Evolutionary conservation across 2,797 vertebrate species (phyloP), one percentile per base, ranked within the genome.

Genomic region (Petrocephalus sullivani): DNA sequence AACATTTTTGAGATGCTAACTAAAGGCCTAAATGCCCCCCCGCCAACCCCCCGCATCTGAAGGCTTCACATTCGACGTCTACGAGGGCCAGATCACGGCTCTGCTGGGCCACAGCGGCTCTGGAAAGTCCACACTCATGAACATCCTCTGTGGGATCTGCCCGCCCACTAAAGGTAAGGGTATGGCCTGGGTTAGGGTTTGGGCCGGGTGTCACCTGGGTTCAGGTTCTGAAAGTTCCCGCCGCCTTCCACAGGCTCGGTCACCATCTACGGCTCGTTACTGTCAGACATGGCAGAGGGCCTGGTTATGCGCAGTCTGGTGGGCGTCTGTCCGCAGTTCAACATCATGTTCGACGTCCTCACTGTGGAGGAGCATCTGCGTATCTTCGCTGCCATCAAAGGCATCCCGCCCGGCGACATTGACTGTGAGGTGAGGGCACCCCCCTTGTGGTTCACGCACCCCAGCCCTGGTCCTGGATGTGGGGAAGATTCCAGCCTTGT

Each of bases 41-140:
- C 19, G 14, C 14, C 87, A 87, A 49, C 51, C 85, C 41, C 75
- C 12, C 14, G 3, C 9, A 6, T 82, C 88, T 88, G 12, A 92
- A 99, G 98, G 96, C 92, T 91, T 99, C 91, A 98, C 97, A 0
- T 99, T 99, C 61, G 98, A 98, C 94, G 97, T 99, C 91, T 99
- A 98, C 0, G 98, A 99, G 92, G 97, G 98, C 19, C 98, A 99
- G 92, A 99, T 99, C 90, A 99, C 98, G 0, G 98, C 98, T 2
- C 94, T 99, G 90, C 95, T 99, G 64, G 98, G 98, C 33, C 98
- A 99, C 94, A 99, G 97, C 1, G 98, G 98, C 8, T 98, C 98
- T 0, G 98, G 98, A 3, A 99, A 99, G 92, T 98, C 98, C 3
- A 98, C 98, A 0, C 93, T 99, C 89, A 98, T 99, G 96, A 98